Base-by-base conservation (phyloP, 1,140 invertebrate species). In the Diabrotica undecimpunctata region DNA sequence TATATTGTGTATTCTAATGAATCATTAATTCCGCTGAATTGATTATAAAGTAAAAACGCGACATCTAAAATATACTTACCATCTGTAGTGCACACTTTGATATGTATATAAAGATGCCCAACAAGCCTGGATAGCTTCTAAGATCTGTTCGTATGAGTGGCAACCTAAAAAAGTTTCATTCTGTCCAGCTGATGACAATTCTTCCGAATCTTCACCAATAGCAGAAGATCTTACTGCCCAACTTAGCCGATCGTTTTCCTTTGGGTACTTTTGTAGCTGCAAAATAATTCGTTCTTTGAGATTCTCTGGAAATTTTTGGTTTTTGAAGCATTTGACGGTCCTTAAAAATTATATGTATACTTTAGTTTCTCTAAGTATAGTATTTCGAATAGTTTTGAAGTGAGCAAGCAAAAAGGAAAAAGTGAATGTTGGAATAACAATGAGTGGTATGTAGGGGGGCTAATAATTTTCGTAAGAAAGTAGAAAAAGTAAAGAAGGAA, bases 121-220 rank as follows among this genome's bases (percentile, higher is more conserved):
- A 74, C 92, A 95, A 52, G 84, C 81, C 36, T 84, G 79, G 5
- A 94, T 78, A 1, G 84, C 86, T 38, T 79, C 67, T 2, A 86
- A 54, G 2, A 93, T 77, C 71, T 87, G 79, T 6, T 80, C 77
- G 36, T 79, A 73, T 6, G 75, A 79, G 25, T 77, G 76, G 39
- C 90, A 83, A 5, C 91, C 90, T 1, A 95, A 79, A 66, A 88
- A 84, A 0, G 90, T 93, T 53, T 87, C 85, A 79, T 94, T 91
- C 81, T 95, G 92, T 25, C 93, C 93, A n/a, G 93, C 92, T 5
- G 89, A 87, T 0, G 91, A 94, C 76, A 85, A 73, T 79, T 90
- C 89, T 62, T 86, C 84, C 6, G 87, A 86, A 79, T 95, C 92
- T 82, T 94, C 92, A 4, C 88, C 87, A 63, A 65, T 64, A 6